These are phyloP conservation scores for Zele albiditarsus DNA, from an alignment of 2,888 invertebrate species.

Conservation along the genomic window DNA sequence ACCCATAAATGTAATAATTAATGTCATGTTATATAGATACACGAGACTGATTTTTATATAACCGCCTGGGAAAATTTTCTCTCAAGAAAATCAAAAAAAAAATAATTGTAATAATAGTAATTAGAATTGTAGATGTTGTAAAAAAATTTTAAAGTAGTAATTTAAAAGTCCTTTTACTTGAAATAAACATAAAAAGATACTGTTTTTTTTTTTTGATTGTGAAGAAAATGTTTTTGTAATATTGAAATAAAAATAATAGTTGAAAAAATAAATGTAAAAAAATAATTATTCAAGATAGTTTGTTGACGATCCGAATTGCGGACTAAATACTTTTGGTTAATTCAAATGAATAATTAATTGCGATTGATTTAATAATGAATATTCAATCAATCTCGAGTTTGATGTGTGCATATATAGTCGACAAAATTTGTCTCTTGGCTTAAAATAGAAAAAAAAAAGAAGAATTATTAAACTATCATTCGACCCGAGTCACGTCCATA, in stretches of 20 bases:
- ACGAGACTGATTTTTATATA: constrained; percentile 42
- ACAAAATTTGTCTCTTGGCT: neutral
- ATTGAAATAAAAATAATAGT: constrained; percentile 37
- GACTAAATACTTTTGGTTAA: neutral
- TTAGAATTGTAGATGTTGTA: constrained; percentile 13
- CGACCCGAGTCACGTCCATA: constrained; percentile 61
- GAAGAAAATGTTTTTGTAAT: constrained; percentile 7
- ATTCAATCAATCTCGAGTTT: neutral
- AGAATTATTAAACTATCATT: constrained; percentile 54
- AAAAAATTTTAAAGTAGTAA: neutral
- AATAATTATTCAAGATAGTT: neutral
- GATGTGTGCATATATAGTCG: neutral
- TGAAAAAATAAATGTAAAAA: neutral
- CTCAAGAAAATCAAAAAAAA: constrained; percentile 28
- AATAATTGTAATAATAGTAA: constrained; percentile 17
- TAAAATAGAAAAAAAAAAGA: neutral
- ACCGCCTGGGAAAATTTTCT: constrained; percentile 25
- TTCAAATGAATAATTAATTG: neutral
- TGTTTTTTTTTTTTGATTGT: neutral
- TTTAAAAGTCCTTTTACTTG: neutral
- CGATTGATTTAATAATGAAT: neutral
- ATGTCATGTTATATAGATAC: constrained; percentile 45
- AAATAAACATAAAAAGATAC: neutral
- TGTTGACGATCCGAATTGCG: neutral
- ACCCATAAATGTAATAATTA: constrained; percentile 41